A percentile compares a stretch with the other conserved stretches of the same genome.
Conservation (phyloP, 1,140 invertebrate genomes). For the Neotoxoptera formosana region DNA sequence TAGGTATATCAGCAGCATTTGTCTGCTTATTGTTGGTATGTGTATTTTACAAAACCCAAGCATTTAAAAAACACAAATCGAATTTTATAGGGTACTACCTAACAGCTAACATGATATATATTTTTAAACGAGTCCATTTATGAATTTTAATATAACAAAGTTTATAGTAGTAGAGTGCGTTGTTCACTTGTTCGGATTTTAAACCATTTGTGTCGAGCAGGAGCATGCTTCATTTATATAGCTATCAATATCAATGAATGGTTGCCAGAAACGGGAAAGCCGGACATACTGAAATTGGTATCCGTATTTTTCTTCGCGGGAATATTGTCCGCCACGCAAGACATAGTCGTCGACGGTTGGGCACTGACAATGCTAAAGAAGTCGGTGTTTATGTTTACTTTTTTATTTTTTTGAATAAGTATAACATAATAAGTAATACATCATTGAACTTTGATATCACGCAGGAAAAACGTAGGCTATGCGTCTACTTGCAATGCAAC, state of each 20-base stretch:
- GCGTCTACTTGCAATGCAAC: conserved; percentile 98
- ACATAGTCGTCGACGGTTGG: conserved; percentile 99
- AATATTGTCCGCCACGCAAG: conserved; percentile 96
- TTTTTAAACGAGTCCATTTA: no score
- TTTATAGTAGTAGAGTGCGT: background rate
- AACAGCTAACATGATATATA: no score
- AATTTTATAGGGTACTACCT: no score
- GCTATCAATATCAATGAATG: background rate
- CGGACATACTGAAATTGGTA: conserved; percentile 82
- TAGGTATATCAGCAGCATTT: no score
- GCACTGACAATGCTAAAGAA: conserved; percentile 96
- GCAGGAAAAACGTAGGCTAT: conserved; percentile 91
- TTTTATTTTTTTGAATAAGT: background rate
- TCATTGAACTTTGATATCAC: background rate
- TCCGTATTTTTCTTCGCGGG: conserved; percentile 76
- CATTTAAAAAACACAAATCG: no score
- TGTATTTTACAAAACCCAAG: no score
- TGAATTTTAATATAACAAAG: no score
- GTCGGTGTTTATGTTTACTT: conserved; percentile 63
- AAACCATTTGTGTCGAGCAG: conserved; percentile 63
- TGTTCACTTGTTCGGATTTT: background rate
- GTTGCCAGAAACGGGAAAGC: conserved; percentile 45
- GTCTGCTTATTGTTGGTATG: no score
- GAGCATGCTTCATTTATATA: conserved; percentile 64
- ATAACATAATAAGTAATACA: background rate